Conservation (phyloP, 2,113 vertebrate species). For the Erinaceus europaeus region DNA sequence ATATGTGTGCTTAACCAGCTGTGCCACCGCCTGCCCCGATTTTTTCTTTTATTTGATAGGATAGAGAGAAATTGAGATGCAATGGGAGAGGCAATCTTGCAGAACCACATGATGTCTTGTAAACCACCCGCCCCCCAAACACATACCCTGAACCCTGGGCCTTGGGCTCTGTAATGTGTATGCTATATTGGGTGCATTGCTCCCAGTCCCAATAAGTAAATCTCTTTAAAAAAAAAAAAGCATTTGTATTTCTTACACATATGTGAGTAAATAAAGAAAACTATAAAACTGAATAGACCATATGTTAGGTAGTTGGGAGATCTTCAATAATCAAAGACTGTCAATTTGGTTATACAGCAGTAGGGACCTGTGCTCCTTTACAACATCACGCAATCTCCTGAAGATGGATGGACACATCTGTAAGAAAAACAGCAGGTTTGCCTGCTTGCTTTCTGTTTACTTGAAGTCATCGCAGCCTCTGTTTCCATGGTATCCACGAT, state of each 20-base stretch:
- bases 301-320: neutral
- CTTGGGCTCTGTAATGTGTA: too few species aligned
- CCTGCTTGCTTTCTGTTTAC: slow-evolving; percentile 48
- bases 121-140: too few species aligned
- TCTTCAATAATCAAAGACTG: neutral
- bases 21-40: too few species aligned
- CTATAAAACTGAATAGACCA: neutral
- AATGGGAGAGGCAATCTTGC: too few species aligned
- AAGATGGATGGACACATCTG: slow-evolving; percentile 33
- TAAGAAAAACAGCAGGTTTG: slow-evolving; percentile 16
- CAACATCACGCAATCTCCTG: neutral
- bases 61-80: too few species aligned
- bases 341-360: neutral
- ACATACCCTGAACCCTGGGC: too few species aligned
- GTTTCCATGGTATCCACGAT: slow-evolving; percentile 60
- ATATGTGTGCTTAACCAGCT: too few species aligned
- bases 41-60: too few species aligned
- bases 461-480: slow-evolving; percentile 40
- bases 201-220: too few species aligned
- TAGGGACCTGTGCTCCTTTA: neutral
- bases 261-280: neutral
- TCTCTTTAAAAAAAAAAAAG: too few species aligned
- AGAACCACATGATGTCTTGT: too few species aligned
- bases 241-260: slow-evolving; percentile 18
- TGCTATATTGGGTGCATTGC: too few species aligned